These are phyloP conservation scores for Hyla sarda DNA, from an alignment of 2,113 vertebrate species.

Conservation along the genomic window DNA sequence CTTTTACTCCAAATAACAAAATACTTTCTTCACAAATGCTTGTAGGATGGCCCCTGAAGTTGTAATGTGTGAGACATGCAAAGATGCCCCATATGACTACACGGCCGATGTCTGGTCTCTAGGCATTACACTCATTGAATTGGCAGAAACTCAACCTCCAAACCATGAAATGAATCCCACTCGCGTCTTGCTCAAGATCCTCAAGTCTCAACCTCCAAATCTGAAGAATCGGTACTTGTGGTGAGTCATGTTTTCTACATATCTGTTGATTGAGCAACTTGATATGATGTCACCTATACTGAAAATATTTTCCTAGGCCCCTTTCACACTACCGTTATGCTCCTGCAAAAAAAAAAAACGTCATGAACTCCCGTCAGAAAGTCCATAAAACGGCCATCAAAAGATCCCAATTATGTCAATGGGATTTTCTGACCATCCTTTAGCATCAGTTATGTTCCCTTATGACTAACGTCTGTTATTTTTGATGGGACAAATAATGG, in stretches of 20 bases:
- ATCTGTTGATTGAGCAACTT: not conserved
- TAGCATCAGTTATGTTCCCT: too few relatives aligned
- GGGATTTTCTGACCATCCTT: too few relatives aligned
- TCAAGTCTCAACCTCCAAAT: constrained; percentile 71
- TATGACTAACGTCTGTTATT: too few relatives aligned
- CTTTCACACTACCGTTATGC: too few relatives aligned
- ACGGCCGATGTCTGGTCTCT: constrained; percentile 78
- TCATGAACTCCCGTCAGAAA: too few relatives aligned
- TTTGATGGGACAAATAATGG: too few relatives aligned
- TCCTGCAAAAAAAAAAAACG: too few relatives aligned
- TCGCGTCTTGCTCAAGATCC: constrained; percentile 73
- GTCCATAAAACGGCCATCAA: too few relatives aligned
- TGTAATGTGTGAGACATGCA: constrained; percentile 74
- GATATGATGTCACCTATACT: not conserved
- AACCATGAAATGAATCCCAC: constrained; percentile 76
- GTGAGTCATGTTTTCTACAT: constrained; percentile 59
- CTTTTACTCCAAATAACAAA: not conserved
- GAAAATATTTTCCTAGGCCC: too few relatives aligned
- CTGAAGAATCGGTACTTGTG: constrained; percentile 67
- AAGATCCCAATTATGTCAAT: too few relatives aligned
- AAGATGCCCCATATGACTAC: constrained; percentile 72
- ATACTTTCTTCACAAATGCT: not conserved
- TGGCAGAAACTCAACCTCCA: constrained; percentile 76
- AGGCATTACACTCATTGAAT: constrained; percentile 76
- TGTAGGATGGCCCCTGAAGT: constrained; percentile 78